phyloP scores from a whole-genome alignment of 2,113 vertebrate genomes.

The Tenebrosternarchus preto region DNA sequence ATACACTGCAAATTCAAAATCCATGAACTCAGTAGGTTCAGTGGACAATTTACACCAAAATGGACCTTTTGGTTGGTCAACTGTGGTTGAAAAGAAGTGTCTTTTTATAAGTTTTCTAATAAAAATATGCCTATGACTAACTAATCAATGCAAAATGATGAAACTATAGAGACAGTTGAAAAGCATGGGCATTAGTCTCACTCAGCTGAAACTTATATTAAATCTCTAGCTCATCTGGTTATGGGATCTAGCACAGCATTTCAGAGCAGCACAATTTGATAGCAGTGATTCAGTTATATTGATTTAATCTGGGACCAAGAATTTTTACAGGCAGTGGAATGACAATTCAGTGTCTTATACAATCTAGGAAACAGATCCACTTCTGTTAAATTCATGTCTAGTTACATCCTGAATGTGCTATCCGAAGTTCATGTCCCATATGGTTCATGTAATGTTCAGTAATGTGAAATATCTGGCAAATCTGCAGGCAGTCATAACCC shows the following conservation, averaged over 20 bases:
- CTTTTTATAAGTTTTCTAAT: background rate
- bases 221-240: background rate
- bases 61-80: background rate
- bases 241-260: slow-evolving; percentile 1
- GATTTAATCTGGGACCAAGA: slow-evolving; percentile 34
- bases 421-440: background rate
- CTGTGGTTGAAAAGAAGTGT: background rate
- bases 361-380: slow-evolving; percentile 28
- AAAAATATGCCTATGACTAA: background rate
- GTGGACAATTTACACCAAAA: too few relatives aligned
- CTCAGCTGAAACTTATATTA: background rate
- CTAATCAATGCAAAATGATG: background rate
- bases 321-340: slow-evolving; percentile 17
- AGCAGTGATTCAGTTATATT: slow-evolving; percentile 27
- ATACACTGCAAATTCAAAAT: background rate
- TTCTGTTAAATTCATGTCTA: slow-evolving; percentile 13
- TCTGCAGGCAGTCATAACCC: too few relatives aligned
- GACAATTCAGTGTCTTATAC: slow-evolving; percentile 17
- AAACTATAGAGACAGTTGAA: background rate
- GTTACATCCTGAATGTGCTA: slow-evolving; percentile 26
- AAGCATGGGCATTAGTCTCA: background rate
- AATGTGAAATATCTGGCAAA: background rate
- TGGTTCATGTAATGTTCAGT: background rate
- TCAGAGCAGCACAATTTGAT: slow-evolving; percentile 24
- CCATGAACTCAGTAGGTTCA: background rate